These are phyloP conservation scores for Actenoides lindsayi DNA, from an alignment of 2,113 vertebrate genomes.

Conservation along the genomic window DNA sequence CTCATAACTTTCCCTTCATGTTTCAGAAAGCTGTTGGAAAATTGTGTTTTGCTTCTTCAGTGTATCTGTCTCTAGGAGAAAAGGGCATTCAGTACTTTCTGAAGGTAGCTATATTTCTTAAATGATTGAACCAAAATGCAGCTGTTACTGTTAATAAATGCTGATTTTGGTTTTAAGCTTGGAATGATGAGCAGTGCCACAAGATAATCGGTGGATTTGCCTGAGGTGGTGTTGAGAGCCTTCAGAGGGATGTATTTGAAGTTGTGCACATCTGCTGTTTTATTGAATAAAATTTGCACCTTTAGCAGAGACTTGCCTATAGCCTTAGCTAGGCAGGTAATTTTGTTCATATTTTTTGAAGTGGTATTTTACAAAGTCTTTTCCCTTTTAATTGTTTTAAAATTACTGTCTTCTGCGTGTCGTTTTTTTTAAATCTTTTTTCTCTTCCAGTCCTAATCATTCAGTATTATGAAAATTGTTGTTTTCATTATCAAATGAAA, in stretches of 20 bases:
- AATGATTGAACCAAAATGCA: not conserved
- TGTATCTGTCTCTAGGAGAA: not conserved
- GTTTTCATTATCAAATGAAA: not conserved
- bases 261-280: not conserved
- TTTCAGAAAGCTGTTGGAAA: not conserved
- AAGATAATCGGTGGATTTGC: conserved; percentile 9
- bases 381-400: not conserved
- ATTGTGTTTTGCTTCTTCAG: not conserved
- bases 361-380: not conserved
- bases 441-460: not conserved
- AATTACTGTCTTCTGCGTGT: not conserved
- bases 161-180: conserved; percentile 8
- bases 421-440: not conserved
- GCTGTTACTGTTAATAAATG: not conserved
- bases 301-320: not conserved
- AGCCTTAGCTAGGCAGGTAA: not conserved
- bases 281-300: conserved; percentile 6
- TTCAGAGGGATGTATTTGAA: not conserved
- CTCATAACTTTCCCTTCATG: not conserved
- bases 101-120: not conserved
- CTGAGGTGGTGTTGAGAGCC: not conserved
- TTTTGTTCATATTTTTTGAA: not conserved
- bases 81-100: not conserved
- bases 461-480: not conserved
- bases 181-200: not conserved